Base-by-base conservation (phyloP, 1,140 invertebrate species). In the Lepidurus couesii region DNA sequence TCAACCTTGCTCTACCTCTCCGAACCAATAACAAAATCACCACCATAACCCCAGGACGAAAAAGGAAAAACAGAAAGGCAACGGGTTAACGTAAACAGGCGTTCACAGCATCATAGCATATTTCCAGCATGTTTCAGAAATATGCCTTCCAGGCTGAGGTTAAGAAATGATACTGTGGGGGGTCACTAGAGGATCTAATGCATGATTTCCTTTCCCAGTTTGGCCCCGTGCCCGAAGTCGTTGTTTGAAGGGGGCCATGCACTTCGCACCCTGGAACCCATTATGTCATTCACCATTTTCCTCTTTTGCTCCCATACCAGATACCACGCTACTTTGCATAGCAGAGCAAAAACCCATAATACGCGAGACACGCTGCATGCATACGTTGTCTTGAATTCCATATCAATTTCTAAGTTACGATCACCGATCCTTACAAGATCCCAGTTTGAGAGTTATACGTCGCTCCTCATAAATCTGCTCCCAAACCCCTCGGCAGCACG, bases 231-330 rank as follows among this genome's bases (percentile, higher is more conserved):
- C 53, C 53, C 53, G 21, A 21, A 9, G 53, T 65, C 53, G 53
- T 65, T 65, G 53, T 65, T 65, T 21, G 53, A 16, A 65, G 53
- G 53, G 47, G 6, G 53, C 53, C 53, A 21, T 65, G 53, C 53
- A 65, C 53, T 65, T 65, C 53, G 21, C 53, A 65, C 53, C 53
- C 53, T 65, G 53, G 53, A 65, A 21, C 13, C 53, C 53, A 65
- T 65, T 65, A 65, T 65, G 53, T 65, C 53, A 65, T 65, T 65
- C 53, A 65, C 53, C 53, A 16, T 65, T 65, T 16, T 65, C 53
- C 53, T 65, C 53, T 65, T 65, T 21, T 13, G 13, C 16, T 65
- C 16, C 16, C 53, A 65, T 65, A 65, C 53, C n/a, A n/a, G n/a
- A 65, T 65, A 65, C 53, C n/a, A n/a, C 53, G 6, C 13, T 65